Conservation (phyloP, 1,140 invertebrate species). For the Scaptomyza pallida region DNA sequence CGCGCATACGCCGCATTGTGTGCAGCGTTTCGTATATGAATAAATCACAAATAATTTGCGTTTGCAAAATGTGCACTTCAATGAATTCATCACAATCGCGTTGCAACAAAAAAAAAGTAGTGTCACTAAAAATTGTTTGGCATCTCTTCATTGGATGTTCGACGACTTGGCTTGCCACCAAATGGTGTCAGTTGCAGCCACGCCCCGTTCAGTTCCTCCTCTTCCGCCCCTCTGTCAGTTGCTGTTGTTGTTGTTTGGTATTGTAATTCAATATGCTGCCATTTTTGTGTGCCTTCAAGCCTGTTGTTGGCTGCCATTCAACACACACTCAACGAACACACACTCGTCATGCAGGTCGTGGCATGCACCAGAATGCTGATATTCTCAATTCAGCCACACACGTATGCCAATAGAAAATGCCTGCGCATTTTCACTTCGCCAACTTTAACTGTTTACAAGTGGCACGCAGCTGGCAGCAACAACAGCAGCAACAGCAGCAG, state of each 20-base stretch:
- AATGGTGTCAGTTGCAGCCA: slow-evolving; percentile 49
- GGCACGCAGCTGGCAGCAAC: slow-evolving; percentile 23
- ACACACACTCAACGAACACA: slow-evolving; percentile 7
- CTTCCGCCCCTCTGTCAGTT: too few relatives aligned
- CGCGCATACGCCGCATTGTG: slow-evolving; percentile 37
- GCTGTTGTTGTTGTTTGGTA: slow-evolving; percentile 5
- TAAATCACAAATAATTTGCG: slow-evolving; percentile 79
- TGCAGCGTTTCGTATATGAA: slow-evolving; percentile 24
- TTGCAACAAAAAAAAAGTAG: slow-evolving; percentile 25
- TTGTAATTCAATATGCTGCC: slow-evolving; percentile 49
- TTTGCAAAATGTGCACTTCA: slow-evolving; percentile 46
- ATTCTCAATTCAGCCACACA: slow-evolving; percentile 7
- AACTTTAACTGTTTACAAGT: slow-evolving; percentile 53
- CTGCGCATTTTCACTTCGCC: slow-evolving; percentile 53
- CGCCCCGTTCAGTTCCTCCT: slow-evolving; percentile 9
- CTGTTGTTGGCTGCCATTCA: slow-evolving; percentile 51
- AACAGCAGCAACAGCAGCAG: background rate
- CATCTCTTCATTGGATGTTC: slow-evolving; percentile 29
- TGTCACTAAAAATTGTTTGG: slow-evolving; percentile 26
- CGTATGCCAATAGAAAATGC: slow-evolving; percentile 70
- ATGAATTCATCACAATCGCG: slow-evolving; percentile 23
- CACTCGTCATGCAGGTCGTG: slow-evolving; percentile 14
- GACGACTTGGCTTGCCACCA: slow-evolving; percentile 19
- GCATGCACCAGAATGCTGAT: slow-evolving; percentile 24
- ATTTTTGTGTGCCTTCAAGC: slow-evolving; percentile 11